These are phyloP conservation scores for Gryllus bimaculatus DNA, from an alignment of 1,140 invertebrate genomes.

Conservation along the genomic window DNA sequence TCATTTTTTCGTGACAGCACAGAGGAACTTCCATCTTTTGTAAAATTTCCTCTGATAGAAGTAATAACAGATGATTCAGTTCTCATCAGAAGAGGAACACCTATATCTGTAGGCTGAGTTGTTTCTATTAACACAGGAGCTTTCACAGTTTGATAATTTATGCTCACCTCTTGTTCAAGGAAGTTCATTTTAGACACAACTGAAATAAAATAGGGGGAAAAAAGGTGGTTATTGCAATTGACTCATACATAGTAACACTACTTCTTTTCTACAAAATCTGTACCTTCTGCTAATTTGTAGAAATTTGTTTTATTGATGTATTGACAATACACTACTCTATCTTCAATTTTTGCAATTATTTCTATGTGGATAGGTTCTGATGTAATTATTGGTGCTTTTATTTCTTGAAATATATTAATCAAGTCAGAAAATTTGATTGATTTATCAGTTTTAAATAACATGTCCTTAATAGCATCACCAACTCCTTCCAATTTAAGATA, in stretches of 20 bases:
- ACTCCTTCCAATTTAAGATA: constrained; percentile 47
- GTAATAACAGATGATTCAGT: constrained; percentile 40
- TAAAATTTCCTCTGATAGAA: constrained; percentile 46
- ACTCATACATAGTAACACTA: too few species aligned
- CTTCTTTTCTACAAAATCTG: constrained; percentile 22
- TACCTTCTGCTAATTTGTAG: constrained; percentile 8
- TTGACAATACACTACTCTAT: neutral
- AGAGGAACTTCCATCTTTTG: constrained; percentile 31
- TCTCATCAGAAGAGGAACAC: constrained; percentile 41
- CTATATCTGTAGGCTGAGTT: constrained; percentile 41
- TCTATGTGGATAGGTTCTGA: constrained; percentile 9
- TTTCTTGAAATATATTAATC: neutral
- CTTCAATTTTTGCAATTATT: neutral
- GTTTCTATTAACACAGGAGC: constrained; percentile 40
- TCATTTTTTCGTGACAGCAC: constrained; percentile 42
- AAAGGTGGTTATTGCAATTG: too few species aligned
- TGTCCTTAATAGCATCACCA: constrained; percentile 27
- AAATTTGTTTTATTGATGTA: constrained; percentile 2
- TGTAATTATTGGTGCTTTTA: neutral
- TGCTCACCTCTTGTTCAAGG: constrained; percentile 39
- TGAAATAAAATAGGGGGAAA: constrained; percentile 26
- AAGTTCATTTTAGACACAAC: constrained; percentile 34
- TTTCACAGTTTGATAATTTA: constrained; percentile 42
- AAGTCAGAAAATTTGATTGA: neutral
- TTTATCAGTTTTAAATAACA: constrained; percentile 26